Evolutionary conservation across 2,113 vertebrate species (phyloP).

Genomic region (Engraulis encrasicolus): DNA sequence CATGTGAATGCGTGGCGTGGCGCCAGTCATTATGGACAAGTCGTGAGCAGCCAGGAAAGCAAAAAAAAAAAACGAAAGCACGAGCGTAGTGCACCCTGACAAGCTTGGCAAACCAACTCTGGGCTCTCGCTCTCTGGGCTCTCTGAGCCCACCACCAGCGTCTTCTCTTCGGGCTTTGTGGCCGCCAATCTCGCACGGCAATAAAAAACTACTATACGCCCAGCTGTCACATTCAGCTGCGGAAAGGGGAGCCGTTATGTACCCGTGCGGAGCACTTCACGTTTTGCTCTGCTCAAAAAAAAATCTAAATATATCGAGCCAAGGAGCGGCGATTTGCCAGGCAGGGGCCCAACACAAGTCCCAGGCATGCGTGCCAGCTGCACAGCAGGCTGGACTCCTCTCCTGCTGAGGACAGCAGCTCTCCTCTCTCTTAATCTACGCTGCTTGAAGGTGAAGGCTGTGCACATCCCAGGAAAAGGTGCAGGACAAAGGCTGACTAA

Average conservation of each 20-base stretch:
- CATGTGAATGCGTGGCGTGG: constrained; percentile 5
- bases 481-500: no score
- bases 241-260: background rate
- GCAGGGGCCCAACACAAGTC: background rate
- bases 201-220: background rate
- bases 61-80: background rate
- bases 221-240: constrained; percentile 18
- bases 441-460: no score
- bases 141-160: background rate
- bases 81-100: background rate
- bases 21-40: background rate
- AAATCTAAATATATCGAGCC: background rate
- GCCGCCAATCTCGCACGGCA: background rate
- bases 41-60: background rate
- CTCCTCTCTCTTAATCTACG: no score
- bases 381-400: constrained; percentile 1
- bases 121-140: no score
- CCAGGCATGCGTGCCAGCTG: constrained; percentile 13
- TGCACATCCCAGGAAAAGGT: no score
- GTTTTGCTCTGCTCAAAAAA: background rate
- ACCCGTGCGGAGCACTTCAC: constrained; percentile 5
- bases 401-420: constrained; percentile 24
- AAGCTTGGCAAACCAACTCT: background rate
- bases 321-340: background rate
- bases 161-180: background rate